Percentiles rank a stretch among this genome's conserved stretches.
phyloP scores from a whole-genome alignment of 2,113 vertebrate genomes.

The Microcebus griseorufus region DNA sequence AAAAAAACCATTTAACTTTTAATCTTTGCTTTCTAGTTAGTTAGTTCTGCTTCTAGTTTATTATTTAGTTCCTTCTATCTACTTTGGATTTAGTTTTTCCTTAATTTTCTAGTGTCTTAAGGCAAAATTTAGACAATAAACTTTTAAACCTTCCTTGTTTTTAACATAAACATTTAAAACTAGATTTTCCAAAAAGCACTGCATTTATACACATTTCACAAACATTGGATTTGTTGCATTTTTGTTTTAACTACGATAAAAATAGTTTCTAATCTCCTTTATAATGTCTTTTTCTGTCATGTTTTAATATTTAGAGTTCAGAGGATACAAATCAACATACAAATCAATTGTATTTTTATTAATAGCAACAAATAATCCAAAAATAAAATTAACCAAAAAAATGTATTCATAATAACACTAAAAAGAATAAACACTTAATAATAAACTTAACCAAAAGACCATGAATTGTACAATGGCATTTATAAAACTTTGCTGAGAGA shows the following conservation, averaged over 20 bases:
- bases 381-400: slow-evolving; percentile 16
- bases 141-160: not conserved
- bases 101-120: not conserved
- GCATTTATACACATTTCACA: not conserved
- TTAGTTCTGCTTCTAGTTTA: not conserved
- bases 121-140: not conserved
- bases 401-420: not conserved
- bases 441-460: not conserved
- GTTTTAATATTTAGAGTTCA: slow-evolving; percentile 32
- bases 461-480: not conserved
- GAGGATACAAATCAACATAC: not conserved
- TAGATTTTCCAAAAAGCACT: not conserved
- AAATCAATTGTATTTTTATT: not conserved
- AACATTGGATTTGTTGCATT: not conserved
- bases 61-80: not conserved
- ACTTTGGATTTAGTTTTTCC: not conserved
- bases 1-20: not conserved
- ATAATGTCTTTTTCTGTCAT: not conserved
- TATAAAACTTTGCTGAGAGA: not conserved
- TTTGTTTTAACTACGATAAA: slow-evolving; percentile 20
- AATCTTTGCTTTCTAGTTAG: not conserved
- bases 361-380: not conserved
- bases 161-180: not conserved
- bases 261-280: not conserved
- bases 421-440: not conserved